Conservation (phyloP, 1,140 invertebrate species). For the Melanaphis sacchari region DNA sequence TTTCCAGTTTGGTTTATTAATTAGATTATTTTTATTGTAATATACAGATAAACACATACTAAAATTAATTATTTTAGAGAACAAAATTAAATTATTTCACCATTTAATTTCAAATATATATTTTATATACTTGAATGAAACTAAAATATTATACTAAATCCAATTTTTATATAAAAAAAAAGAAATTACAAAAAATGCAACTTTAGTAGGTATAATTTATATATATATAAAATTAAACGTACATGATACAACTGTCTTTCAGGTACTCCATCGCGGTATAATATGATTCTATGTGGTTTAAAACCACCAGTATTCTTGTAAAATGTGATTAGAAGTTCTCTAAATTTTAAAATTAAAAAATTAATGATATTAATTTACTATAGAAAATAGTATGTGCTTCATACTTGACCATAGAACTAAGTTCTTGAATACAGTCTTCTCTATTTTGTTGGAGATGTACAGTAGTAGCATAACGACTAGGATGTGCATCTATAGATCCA, state of each 20-base stretch:
- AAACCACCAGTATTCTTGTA: constrained; percentile 95
- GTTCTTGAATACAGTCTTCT: constrained; percentile 98
- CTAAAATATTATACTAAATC: too few species aligned
- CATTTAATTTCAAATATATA: too few species aligned
- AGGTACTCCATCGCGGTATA: constrained; percentile 96
- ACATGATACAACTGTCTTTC: constrained; percentile 83
- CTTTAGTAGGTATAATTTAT: not conserved
- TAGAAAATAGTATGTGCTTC: constrained; percentile 47
- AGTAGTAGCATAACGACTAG: constrained; percentile 97
- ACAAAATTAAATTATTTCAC: too few species aligned
- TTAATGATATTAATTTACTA: constrained; percentile 23
- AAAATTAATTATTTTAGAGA: too few species aligned
- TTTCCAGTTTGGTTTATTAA: too few species aligned
- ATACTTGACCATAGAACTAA: constrained; percentile 95
- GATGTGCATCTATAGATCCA: constrained; percentile 99
- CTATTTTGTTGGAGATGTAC: constrained; percentile 98
- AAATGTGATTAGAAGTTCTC: constrained; percentile 92
- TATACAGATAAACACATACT: too few species aligned
- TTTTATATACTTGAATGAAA: too few species aligned
- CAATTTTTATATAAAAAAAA: too few species aligned
- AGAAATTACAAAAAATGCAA: not conserved
- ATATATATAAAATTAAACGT: constrained; percentile 60
- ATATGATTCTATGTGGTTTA: constrained; percentile 95
- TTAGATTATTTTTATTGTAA: too few species aligned
- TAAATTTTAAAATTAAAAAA: constrained; percentile 62